These are phyloP conservation scores for Dicycla oo DNA, from an alignment of 2,888 invertebrate genomes.

Conservation along the genomic window DNA sequence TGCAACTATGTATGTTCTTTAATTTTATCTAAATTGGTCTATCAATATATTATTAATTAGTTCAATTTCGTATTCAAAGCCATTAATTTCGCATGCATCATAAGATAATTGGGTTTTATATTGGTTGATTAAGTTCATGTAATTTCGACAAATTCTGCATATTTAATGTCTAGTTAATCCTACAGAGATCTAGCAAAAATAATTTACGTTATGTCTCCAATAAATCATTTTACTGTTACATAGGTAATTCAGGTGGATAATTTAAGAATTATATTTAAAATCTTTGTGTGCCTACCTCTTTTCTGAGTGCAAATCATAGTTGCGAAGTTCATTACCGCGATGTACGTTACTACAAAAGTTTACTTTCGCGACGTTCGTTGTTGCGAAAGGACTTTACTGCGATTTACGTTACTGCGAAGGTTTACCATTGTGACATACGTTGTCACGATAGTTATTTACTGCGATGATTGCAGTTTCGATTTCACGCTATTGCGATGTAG, in stretches of 20 bases:
- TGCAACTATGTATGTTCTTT: not conserved
- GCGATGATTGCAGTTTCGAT: no score
- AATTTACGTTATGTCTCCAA: conserved; percentile 4
- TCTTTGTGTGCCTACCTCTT: not conserved
- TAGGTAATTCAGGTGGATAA: not conserved
- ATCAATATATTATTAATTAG: conserved; percentile 17
- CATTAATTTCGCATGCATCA: conserved; percentile 21
- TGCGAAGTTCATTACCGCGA: no score
- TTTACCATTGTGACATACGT: no score
- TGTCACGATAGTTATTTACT: no score
- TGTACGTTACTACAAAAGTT: no score
- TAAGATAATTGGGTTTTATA: conserved; percentile 40
- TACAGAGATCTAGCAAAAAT: not conserved
- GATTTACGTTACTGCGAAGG: no score
- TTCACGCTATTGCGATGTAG: no score
- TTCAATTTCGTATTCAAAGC: conserved; percentile 27
- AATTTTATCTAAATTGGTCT: not conserved
- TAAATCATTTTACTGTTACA: not conserved
- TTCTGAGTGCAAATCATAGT: no score
- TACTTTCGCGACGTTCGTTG: no score
- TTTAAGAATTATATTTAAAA: not conserved
- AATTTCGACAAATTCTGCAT: conserved; percentile 5
- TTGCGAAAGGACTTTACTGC: no score
- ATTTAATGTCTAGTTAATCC: conserved; percentile 1
- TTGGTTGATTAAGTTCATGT: conserved; percentile 16